Conservation (phyloP, 2,888 invertebrate genomes). For the Lepeophtheirus nordmannii region DNA sequence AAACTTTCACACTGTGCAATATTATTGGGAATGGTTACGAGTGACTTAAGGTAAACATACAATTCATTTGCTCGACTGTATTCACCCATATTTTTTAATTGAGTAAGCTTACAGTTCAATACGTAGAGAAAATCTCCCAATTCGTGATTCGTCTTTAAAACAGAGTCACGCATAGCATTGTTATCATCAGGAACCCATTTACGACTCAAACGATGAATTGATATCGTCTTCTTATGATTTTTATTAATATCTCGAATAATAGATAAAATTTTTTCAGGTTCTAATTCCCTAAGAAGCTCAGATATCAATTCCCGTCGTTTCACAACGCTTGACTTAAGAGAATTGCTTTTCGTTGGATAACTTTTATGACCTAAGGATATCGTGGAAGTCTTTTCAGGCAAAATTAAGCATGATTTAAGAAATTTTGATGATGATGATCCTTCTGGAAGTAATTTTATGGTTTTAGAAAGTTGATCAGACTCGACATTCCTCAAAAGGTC, state of each 20-base stretch:
- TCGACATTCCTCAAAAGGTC: neutral
- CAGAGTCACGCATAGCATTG: slow-evolving; percentile 5
- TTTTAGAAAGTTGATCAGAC: neutral
- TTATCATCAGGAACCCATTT: neutral
- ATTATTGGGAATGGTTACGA: neutral
- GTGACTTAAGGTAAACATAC: neutral
- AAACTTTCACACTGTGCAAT: neutral
- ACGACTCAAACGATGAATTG: neutral
- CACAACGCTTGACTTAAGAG: neutral
- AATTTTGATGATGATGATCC: neutral
- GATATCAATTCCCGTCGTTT: neutral
- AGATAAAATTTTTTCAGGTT: neutral
- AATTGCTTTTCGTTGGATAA: neutral
- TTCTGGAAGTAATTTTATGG: neutral
- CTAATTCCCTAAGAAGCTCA: neutral
- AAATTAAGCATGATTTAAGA: neutral
- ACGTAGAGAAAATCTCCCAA: neutral
- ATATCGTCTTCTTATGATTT: neutral
- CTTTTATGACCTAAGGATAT: neutral
- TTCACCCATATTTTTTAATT: neutral
- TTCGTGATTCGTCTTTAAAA: neutral
- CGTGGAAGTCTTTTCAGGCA: neutral
- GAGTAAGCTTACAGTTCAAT: neutral
- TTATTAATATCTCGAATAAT: neutral
- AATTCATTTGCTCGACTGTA: neutral